Base-by-base conservation (phyloP, 2,888 invertebrate species). In the Pseudanteris insignis region DNA sequence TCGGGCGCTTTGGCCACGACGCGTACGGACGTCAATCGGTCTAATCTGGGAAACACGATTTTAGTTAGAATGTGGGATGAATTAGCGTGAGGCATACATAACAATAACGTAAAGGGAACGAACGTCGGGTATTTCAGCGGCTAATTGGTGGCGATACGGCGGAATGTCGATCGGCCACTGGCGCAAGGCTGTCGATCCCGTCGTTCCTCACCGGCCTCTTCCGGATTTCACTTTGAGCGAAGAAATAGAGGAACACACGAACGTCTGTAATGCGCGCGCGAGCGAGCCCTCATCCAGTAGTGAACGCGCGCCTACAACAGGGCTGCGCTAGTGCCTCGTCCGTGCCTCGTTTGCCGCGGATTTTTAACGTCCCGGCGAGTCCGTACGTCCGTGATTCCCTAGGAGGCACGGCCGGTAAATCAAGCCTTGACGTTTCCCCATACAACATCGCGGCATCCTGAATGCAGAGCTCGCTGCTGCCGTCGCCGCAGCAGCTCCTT, bases 401-500 rank as follows among this genome's bases (percentile, higher is more conserved):
- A 55, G 59, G 63, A 55, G 43, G 55, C 51, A 57, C 59, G 55
- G 63, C 59, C 59, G 63, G 63, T 63, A 63, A 63, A 63, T 63
- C 63, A 63, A 63, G 59, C 43, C 63, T 57, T 63, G 63, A 58
- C 59, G 55, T 64, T 64, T 66, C 54, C 57, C 62, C 47, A 54
- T 54, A 53, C 60, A 64, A 64, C 61, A 61, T 54, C 33, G 57
- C 57, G 57, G 48, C 44, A 44, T 59, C 47, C 46, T 63, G 63
- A 58, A 64, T 58, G 57, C 61, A 50, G 47, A 40, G 18, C 18
- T 6, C 18, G 54, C 54, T 57, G 54, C 51, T 60, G 53, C 53
- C 40, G 55, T 38, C 29, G 46, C 40, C 50, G 36, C 59, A 38
- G 33, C 58, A 36, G 25, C 60, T 50, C 37, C 54, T 60, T 51